phyloP scores from a whole-genome alignment of 2,888 invertebrate genomes.

The Onchidella celtica region DNA sequence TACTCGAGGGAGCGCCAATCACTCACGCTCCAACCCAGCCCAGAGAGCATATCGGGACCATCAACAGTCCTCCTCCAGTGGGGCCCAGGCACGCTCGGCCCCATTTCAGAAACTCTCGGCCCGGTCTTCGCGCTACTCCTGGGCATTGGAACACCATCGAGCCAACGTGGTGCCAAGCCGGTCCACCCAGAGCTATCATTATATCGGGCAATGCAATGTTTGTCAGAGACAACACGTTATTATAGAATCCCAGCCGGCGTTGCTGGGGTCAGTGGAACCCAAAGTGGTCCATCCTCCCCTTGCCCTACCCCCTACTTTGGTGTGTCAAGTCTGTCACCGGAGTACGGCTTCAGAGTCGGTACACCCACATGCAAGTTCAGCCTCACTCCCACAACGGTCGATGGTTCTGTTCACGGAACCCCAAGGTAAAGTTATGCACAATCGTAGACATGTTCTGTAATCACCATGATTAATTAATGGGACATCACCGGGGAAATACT shows the following conservation, averaged over 20 bases:
- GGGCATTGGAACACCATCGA: neutral
- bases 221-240: conserved; percentile 4
- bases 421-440: conserved; percentile 54
- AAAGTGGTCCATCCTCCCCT: neutral
- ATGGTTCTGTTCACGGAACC: conserved; percentile 61
- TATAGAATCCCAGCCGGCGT: conserved; percentile 26
- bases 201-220: conserved; percentile 31
- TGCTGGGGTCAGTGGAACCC: neutral
- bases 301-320: neutral
- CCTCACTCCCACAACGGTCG: conserved; percentile 47
- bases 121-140: neutral
- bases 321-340: conserved; percentile 47
- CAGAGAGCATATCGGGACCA: neutral
- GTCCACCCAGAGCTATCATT: neutral
- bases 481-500: too few relatives aligned
- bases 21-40: neutral
- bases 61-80: neutral
- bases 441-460: too few relatives aligned
- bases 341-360: neutral
- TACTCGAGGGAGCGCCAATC: neutral
- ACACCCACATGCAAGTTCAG: neutral
- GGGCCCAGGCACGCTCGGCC: neutral
- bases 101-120: neutral
- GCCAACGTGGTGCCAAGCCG: neutral
- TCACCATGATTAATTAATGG: too few relatives aligned